A percentile compares a stretch with the other conserved stretches of the same genome.
phyloP scores from a whole-genome alignment of 35 echinoderm and acorn worm genomes.

The Eucidaris tribuloides region DNA sequence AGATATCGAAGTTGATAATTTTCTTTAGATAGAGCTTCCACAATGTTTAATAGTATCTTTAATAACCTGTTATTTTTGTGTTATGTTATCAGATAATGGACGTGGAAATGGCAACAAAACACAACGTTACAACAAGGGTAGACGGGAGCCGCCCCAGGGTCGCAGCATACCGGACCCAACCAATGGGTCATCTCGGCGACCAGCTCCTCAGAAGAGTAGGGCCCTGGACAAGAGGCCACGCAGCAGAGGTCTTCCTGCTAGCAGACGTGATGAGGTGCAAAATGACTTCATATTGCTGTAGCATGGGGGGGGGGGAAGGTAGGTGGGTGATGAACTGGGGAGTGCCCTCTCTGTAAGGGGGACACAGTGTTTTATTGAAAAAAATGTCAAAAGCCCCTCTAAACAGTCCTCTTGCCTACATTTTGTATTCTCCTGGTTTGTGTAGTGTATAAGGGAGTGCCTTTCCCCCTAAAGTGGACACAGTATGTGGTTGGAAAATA shows the following conservation, averaged over 20 bases:
- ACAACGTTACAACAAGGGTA: slow-evolving; percentile 61
- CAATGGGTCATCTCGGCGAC: slow-evolving; percentile 11
- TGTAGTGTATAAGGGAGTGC: too few relatives aligned
- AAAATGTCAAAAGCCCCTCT: too few relatives aligned
- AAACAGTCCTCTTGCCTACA: too few relatives aligned
- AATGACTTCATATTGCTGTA: too few relatives aligned
- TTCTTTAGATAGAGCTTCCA: neutral
- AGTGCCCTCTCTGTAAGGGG: too few relatives aligned
- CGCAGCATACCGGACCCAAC: slow-evolving; percentile 5
- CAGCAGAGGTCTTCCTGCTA: slow-evolving; percentile 67
- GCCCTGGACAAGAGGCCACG: slow-evolving; percentile 87
- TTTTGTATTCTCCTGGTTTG: too few relatives aligned
- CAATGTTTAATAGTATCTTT: neutral
- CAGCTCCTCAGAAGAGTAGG: slow-evolving; percentile 69
- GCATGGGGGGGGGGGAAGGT: too few relatives aligned
- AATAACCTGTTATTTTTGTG: neutral
- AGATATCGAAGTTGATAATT: too few relatives aligned
- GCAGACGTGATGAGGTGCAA: slow-evolving; percentile 99
- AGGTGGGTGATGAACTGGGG: too few relatives aligned
- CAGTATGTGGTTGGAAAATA: too few relatives aligned
- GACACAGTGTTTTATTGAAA: too few relatives aligned
- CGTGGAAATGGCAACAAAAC: slow-evolving; percentile 61
- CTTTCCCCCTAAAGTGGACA: too few relatives aligned
- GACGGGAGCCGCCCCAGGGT: slow-evolving; percentile 6
- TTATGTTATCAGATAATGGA: slow-evolving; percentile 68